Evolutionary conservation across 2,113 vertebrate genomes (phyloP), one percentile per base, ranked within the genome.

Genomic region (Triplophysa rosa): DNA sequence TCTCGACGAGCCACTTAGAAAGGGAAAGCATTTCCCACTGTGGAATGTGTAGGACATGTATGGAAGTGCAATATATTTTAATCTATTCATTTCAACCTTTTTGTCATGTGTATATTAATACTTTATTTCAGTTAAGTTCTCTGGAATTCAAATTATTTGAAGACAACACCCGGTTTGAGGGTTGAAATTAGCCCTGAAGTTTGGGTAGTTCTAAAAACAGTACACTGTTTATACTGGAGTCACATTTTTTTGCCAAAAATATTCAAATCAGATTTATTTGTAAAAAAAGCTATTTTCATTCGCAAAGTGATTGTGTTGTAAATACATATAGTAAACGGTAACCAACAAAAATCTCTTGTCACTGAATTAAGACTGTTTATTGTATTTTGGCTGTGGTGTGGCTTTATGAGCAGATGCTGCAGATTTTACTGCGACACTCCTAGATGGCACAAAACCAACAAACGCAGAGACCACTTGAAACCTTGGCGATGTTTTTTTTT

Each of bases 51-150:
- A 62, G 77, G 80, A 86, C 84, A 84, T 89, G 87, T 91, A 89
- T 92, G 86, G 75, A 93, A 91, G 93, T 94, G 93, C 93, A 94
- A 94, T 94, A 94, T 91, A 87, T 83, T 87, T 82, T 87, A 86
- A 81, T 54, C 66, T 82, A 14, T 75, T 16, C 71, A 83, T 85
- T 86, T 87, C 56, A 78, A 82, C 73, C 67, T 87, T 40, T 87
- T 77, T 73, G 61, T 78, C 47, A 84, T 73, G 83, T 83, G 69
- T 68, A 33, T 73, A 67, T 67, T 58, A 13, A 69, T 73, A 68
- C 61, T 80, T 33, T 72, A 79, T 63, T 80, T 65, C 70, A 49
- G 11, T 45, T 24, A 17, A 52, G 24, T 81, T 81, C 70, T 67
- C 29, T 72, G 24, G 74, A 49, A 70, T 79, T n/a, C 52, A 17